Evolutionary conservation across 2,797 vertebrate genomes (phyloP), one percentile per base, ranked within the genome.

Genomic region (Rhabdomys pumilio): DNA sequence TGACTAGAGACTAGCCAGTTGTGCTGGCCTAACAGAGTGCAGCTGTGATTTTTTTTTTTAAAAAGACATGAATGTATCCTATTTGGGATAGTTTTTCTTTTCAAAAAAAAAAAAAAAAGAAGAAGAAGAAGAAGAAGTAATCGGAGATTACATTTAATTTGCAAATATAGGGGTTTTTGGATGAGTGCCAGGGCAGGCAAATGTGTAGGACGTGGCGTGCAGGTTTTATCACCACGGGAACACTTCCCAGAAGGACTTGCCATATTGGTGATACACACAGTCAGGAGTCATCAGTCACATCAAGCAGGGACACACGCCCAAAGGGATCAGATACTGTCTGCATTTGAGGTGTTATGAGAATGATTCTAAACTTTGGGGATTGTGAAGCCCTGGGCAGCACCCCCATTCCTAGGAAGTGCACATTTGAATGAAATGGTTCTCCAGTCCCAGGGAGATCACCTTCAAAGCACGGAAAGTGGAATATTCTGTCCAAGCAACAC

Each of bases 1-100:
- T 44, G 89, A 75, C 81, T 96, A 96, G 96, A 98, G 97, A 97
- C 57, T 82, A 89, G 84, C 82, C 85, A 67, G 34, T 95, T 97
- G 97, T 96, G 10, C 59, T 93, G 94, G 93, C 96, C 89, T 95
- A 95, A 93, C 44, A 80, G 81, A 96, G 44, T 85, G 10, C 63
- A 85, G 83, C 83, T 85, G 83, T 50, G 63, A 10, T 41, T 41
- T 22, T 41, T 41, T 67, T n/a, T 69, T n/a, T 67, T 4, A 50
- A 69, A 55, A 44, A 79, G n/a, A 93, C 67, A 67, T 6, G 31
- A 41, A 72, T 73, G 31, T 6, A 34, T 55, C 29, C 0, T 75
- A 67, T 91, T 55, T 89, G 59, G 57, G 76, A 91, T 55, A 82
- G 47, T 73, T 97, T 97, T 95, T 77, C 67, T 57, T 93, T 93